Percentiles rank a stretch among this genome's conserved stretches.
Evolutionary conservation across 2,113 vertebrate genomes (phyloP).

Genomic region (Diphyllodes magnificus): DNA sequence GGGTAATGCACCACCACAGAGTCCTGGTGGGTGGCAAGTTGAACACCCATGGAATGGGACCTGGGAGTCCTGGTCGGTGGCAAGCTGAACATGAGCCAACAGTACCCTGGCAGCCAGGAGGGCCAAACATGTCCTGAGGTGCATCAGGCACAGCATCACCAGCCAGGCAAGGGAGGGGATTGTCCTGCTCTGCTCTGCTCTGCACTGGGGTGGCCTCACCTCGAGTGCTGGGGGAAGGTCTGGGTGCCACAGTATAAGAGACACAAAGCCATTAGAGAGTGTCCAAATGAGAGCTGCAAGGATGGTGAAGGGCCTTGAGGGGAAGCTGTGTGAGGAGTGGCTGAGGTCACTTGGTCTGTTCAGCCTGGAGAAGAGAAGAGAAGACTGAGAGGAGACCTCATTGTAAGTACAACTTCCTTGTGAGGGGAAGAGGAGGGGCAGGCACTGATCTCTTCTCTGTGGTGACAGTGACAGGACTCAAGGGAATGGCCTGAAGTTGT

Average conservation of each 20-base stretch:
- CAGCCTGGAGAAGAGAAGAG: neutral
- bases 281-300: rapidly evolving
- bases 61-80: rapidly evolving
- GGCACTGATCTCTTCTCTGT: too few relatives aligned
- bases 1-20: too few relatives aligned
- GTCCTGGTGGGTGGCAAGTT: rapidly evolving
- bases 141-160: neutral
- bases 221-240: rapidly evolving
- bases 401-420: rapidly evolving
- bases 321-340: rapidly evolving
- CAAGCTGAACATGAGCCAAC: rapidly evolving
- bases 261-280: too few relatives aligned
- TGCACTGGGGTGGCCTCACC: neutral
- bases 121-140: rapidly evolving
- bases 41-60: neutral
- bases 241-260: neutral
- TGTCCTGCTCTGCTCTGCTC: neutral
- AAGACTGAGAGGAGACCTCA: neutral
- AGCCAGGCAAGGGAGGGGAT: neutral
- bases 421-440: neutral
- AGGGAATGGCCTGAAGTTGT: neutral
- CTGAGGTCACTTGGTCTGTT: neutral
- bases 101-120: neutral
- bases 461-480: neutral
- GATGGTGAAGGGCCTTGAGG: neutral